Base-by-base conservation (phyloP, 2,113 vertebrate genomes). In the Prochilodus magdalenae region DNA sequence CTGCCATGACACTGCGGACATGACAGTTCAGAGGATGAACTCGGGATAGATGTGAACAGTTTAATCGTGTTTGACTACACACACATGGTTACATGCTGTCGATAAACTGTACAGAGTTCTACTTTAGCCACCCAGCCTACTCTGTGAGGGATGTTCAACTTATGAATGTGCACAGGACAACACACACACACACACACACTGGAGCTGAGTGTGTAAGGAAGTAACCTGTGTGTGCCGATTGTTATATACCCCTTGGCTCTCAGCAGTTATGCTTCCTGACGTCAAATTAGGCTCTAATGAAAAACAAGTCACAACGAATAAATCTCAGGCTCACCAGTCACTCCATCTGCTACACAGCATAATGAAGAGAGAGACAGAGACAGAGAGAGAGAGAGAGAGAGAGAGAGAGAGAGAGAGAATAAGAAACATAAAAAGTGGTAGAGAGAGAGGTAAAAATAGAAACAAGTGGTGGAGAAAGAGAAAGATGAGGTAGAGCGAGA, bases 301-400 rank as follows among this genome's bases (percentile, higher is more conserved):
- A 96, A 96, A 96, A 95, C 93, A 95, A 97, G 95, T 96, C 96
- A 96, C 93, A 96, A 95, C 94, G 95, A 97, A 96, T 97, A 94
- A 97, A 94, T 91, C 93, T 97, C 95, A 96, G 95, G 94, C 94
- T 91, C 87, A 90, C 92, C 95, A 94, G 88, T 85, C 94, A 91
- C 87, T 98, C 94, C 93, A 95, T 95, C 95, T 95, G 91, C 90
- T 94, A 93, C 93, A 93, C 87, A 85, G 90, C 92, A 94, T 96
- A 97, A 97, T 95, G 92, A 95, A 93, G 91, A 91, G 27, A 63
- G 60, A 63, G 14, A 29, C 2, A 36, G 36, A 36, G 7, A 4
- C 3, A 36, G 36, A 36, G 3, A 36, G 36, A 36, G 36, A 36
- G 7, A 36, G 36, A 36, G 7, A 3, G 7, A 7, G 36, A 36